A percentile compares a stretch with the other conserved stretches of the same genome.
These are phyloP conservation scores for Cephalopterus ornatus DNA, from an alignment of 2,113 vertebrate species.

Conservation along the genomic window DNA sequence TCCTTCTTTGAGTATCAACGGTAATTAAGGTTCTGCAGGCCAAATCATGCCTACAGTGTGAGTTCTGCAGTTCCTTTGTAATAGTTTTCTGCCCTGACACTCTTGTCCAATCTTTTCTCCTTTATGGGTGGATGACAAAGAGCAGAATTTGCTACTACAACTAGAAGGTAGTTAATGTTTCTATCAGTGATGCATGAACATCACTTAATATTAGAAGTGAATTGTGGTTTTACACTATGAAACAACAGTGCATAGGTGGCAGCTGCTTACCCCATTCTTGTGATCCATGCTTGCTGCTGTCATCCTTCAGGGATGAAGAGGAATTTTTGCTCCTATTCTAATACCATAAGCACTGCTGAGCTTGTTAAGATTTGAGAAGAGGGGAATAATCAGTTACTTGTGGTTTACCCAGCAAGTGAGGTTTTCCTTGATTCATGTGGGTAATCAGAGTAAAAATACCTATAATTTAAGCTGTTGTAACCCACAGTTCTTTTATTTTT, in stretches of 20 bases:
- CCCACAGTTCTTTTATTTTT: background rate
- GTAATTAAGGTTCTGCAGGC: background rate
- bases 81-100: background rate
- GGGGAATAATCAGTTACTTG: background rate
- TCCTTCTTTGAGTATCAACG: background rate
- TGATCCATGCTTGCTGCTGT: background rate
- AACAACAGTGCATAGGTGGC: background rate
- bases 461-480: background rate
- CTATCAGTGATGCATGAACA: background rate
- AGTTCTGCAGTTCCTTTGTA: background rate
- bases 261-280: background rate
- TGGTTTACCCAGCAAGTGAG: background rate
- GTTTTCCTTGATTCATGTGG: background rate
- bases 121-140: background rate
- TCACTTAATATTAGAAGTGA: background rate
- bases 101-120: background rate
- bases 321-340: constrained; percentile 4
- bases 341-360: background rate
- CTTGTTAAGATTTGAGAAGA: background rate
- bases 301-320: background rate
- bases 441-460: background rate
- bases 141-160: background rate
- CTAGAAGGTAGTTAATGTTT: background rate
- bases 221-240: background rate
- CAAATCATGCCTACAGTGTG: background rate